Evolutionary conservation across 2,888 invertebrate species (phyloP), one percentile per base, ranked within the genome.

Genomic region (Metalampra italica): DNA sequence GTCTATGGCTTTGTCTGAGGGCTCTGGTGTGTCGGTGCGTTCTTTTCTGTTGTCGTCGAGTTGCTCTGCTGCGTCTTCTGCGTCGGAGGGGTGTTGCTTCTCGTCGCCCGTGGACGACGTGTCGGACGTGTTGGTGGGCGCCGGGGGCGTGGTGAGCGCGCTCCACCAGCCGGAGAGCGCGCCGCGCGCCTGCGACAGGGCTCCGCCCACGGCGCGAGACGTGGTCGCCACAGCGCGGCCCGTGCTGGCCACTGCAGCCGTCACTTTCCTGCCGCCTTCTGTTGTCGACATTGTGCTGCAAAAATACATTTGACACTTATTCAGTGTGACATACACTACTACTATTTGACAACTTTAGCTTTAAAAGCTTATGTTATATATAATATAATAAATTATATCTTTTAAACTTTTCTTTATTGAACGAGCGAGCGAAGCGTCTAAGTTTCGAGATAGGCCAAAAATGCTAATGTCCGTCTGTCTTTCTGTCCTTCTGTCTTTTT

Each of bases 231-330:
- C 97, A 30, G 96, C 97, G 67, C 96, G 93, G 29, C 97, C 97
- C 1, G 98, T 98, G 54, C 94, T 95, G 46, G 94, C 94, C 77
- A 98, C 96, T 0, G 98, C 98, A 72, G 97, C 97, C 67, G 97
- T 97, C 53, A 98, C 91, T 82, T 97, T 97, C 47, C 97, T 92
- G 0, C 98, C 98, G 60, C 97, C 94, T 80, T 98, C 98, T 36
- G 97, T 96, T 68, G 94, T 97, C 66, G 97, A 97, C 95, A 98
- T 97, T 14, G 97, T 96, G 73, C 98, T 98, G 71, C 36, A 84
- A 78, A 57, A 54, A n/a, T 34, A 29, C 13, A 22, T 22, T 22
- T 32, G 30, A 14, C 30, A 34, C n/a, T 13, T 5, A 22, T 2
- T 22, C 22, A 22, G 5, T 22, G 22, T 2, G 5, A 22, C 22